phyloP scores from a whole-genome alignment of 30 jellyfish, hydroid and myxozoan genomes.

The Turritopsis dohrnii region DNA sequence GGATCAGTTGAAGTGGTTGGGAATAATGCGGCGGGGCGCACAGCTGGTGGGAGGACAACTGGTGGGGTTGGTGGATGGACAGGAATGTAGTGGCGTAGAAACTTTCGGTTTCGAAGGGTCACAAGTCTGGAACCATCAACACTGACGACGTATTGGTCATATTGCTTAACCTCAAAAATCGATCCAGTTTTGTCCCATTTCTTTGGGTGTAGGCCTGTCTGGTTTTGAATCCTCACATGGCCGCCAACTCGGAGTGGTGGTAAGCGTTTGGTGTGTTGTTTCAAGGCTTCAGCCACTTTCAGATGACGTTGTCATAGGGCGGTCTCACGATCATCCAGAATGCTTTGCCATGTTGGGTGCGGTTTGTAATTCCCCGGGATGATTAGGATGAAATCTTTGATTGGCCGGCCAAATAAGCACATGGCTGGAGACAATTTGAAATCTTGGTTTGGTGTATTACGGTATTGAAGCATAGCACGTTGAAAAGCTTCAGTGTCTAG shows the following conservation, averaged over 20 bases:
- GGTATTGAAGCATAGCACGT: constrained; percentile 17
- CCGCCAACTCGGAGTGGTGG: constrained; percentile 13
- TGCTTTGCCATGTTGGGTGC: constrained; percentile 22
- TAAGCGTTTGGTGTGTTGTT: neutral
- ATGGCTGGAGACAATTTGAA: too few relatives aligned
- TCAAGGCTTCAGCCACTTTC: neutral
- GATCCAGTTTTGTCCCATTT: constrained; percentile 20
- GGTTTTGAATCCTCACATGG: neutral
- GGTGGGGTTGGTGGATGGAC: too few relatives aligned
- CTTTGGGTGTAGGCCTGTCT: neutral
- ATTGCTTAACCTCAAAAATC: constrained; percentile 1
- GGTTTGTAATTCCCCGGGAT: constrained; percentile 28
- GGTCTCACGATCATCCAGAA: neutral
- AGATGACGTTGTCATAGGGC: neutral
- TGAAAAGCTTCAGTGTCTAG: constrained; percentile 1
- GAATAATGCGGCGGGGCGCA: too few relatives aligned
- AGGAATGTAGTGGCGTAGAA: too few relatives aligned
- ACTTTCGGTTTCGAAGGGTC: too few relatives aligned
- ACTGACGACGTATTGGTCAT: too few relatives aligned
- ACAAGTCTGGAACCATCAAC: too few relatives aligned
- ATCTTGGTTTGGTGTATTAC: constrained; percentile 6
- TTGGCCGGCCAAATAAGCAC: constrained; percentile 28
- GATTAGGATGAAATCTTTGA: constrained; percentile 24
- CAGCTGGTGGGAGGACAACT: too few relatives aligned
- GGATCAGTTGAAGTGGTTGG: too few relatives aligned